Evolutionary conservation across 2,888 invertebrate genomes (phyloP).

Genomic region (Melinopterus prodromus): DNA sequence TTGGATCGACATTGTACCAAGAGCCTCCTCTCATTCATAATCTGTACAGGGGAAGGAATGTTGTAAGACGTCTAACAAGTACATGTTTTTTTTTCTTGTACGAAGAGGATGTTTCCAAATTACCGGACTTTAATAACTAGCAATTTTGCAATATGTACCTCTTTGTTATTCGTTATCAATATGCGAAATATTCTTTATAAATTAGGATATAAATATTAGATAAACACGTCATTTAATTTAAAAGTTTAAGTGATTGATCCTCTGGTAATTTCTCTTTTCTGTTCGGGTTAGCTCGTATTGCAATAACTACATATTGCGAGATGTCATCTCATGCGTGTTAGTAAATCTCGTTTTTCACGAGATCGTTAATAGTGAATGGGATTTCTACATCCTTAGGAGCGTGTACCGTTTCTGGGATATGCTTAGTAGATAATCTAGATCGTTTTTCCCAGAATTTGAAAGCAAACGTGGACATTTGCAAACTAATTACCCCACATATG

Average conservation of each 20-base stretch:
- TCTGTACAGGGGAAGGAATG: background rate
- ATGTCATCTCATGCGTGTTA: background rate
- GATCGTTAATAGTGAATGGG: background rate
- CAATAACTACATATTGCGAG: background rate
- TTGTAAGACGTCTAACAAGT: background rate
- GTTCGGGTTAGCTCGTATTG: background rate
- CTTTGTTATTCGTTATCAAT: background rate
- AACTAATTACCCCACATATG: background rate
- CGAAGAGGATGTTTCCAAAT: background rate
- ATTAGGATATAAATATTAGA: background rate
- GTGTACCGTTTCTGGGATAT: background rate
- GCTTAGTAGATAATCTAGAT: background rate
- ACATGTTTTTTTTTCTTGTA: background rate
- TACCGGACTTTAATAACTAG: background rate
- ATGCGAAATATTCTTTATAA: background rate
- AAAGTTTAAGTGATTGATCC: background rate
- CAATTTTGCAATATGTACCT: background rate
- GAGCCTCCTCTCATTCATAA: background rate
- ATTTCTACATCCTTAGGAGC: background rate
- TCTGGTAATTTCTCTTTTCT: background rate
- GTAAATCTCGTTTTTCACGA: background rate
- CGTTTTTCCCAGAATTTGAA: background rate
- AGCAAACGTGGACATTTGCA: background rate
- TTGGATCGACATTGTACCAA: background rate
- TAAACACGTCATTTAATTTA: background rate